phyloP scores from a whole-genome alignment of 2,888 invertebrate species.

The Drosophila barbarae region DNA sequence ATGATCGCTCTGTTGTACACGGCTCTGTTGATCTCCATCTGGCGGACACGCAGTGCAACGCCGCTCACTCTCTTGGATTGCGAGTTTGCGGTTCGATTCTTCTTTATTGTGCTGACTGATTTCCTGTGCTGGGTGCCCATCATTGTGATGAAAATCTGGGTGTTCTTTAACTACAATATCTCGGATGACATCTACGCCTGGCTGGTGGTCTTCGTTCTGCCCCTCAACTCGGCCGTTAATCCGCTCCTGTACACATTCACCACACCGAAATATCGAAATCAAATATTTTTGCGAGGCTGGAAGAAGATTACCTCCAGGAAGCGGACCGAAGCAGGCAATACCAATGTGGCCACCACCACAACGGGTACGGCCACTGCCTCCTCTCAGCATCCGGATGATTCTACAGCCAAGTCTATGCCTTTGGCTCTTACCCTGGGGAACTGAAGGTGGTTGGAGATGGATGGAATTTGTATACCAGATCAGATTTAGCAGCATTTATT shows the following conservation, averaged over 20 bases:
- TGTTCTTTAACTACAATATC: conserved; percentile 81
- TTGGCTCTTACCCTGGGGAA: conserved; percentile 55
- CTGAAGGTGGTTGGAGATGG: conserved; percentile 9
- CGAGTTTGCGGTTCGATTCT: conserved; percentile 84
- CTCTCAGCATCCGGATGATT: conserved; percentile 76
- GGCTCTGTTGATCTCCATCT: conserved; percentile 84
- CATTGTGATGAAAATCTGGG: conserved; percentile 83
- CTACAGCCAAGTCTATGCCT: conserved; percentile 62
- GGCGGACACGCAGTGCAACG: conserved; percentile 83
- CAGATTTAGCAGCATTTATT: conserved; percentile 34
- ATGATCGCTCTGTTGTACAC: conserved; percentile 83
- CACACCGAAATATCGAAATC: conserved; percentile 83
- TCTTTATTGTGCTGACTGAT: conserved; percentile 86
- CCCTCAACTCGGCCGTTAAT: conserved; percentile 85
- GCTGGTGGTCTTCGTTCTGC: conserved; percentile 85
- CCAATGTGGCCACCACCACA: conserved; percentile 73
- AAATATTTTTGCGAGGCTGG: conserved; percentile 80
- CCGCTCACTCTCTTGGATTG: conserved; percentile 82
- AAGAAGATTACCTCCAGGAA: conserved; percentile 78
- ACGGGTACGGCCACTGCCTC: conserved; percentile 76
- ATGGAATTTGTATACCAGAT: conserved; percentile 27
- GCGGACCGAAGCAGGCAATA: conserved; percentile 75
- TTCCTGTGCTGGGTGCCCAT: conserved; percentile 87
- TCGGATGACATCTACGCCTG: conserved; percentile 84
- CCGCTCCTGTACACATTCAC: conserved; percentile 86